Conservation (phyloP, 2,888 invertebrate species). For the Saturnia japonica region DNA sequence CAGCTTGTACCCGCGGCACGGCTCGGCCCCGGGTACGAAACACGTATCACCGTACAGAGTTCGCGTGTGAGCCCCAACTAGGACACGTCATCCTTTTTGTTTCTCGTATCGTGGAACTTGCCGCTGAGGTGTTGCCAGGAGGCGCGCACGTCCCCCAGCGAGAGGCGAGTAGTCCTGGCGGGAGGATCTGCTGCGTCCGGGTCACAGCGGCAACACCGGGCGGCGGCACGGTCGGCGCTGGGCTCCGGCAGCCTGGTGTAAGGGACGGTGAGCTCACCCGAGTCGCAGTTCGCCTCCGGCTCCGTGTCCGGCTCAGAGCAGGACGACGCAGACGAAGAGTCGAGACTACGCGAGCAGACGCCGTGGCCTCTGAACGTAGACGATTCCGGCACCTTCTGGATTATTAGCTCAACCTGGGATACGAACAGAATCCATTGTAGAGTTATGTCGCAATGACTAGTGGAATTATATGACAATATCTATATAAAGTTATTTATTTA, state of each 20-base stretch:
- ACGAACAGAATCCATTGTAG: not conserved
- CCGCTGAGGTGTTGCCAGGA: constrained; percentile 60
- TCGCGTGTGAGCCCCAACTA: not conserved
- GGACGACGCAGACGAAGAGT: constrained; percentile 55
- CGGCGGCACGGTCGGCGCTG: not conserved
- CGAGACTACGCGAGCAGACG: constrained; percentile 39
- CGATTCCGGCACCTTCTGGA: constrained; percentile 81
- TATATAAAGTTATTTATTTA: too few relatives aligned
- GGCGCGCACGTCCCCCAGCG: constrained; percentile 54
- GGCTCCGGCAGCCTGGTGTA: constrained; percentile 19
- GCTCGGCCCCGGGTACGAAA: not conserved
- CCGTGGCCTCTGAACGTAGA: constrained; percentile 54
- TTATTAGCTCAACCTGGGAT: constrained; percentile 83
- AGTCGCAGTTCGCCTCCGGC: constrained; percentile 86
- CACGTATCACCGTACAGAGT: not conserved
- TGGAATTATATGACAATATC: too few relatives aligned
- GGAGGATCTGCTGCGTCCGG: constrained; percentile 8
- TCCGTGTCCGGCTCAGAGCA: constrained; percentile 66
- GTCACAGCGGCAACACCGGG: not conserved
- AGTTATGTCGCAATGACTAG: not conserved
- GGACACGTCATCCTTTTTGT: constrained; percentile 40
- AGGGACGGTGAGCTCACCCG: constrained; percentile 83
- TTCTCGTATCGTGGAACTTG: constrained; percentile 48
- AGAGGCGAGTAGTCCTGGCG: constrained; percentile 34
- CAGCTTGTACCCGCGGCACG: too few relatives aligned